A percentile compares a stretch with the other conserved stretches of the same genome.
These are phyloP conservation scores for Athripsodes cinereus DNA, from an alignment of 2,888 invertebrate species.

Conservation along the genomic window DNA sequence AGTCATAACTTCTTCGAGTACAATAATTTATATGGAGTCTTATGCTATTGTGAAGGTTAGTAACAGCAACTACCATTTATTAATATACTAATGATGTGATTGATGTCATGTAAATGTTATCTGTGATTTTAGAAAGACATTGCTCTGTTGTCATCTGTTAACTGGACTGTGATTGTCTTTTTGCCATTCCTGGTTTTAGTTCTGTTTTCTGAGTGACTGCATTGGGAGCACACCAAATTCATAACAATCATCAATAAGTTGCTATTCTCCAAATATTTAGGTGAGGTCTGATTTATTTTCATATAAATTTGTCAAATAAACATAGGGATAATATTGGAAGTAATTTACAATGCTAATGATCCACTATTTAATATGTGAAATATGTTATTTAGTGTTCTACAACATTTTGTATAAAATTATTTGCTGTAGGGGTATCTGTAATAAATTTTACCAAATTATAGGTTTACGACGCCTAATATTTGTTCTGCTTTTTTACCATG, in stretches of 20 bases:
- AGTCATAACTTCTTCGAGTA: not conserved
- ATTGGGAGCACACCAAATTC: not conserved
- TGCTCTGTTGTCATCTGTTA: not conserved
- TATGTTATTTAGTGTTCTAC: no score
- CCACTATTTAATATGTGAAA: no score
- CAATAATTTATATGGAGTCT: not conserved
- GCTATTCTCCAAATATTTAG: not conserved
- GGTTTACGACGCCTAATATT: no score
- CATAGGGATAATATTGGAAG: no score
- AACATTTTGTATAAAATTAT: no score
- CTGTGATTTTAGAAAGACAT: not conserved
- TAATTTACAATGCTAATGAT: no score
- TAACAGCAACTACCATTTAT: not conserved
- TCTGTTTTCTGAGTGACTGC: not conserved
- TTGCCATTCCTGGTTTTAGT: not conserved
- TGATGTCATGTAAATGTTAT: no score
- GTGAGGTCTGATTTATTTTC: not conserved
- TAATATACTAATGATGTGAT: no score
- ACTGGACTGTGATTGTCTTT: not conserved
- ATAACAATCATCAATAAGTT: not conserved
- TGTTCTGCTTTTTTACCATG: no score
- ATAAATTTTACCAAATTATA: no score
- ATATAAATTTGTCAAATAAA: no score
- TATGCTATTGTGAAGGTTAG: not conserved
- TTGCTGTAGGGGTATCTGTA: no score